Evolutionary conservation across 2,113 vertebrate species (phyloP), one percentile per base, ranked within the genome.

Genomic region (Azemiops feae): DNA sequence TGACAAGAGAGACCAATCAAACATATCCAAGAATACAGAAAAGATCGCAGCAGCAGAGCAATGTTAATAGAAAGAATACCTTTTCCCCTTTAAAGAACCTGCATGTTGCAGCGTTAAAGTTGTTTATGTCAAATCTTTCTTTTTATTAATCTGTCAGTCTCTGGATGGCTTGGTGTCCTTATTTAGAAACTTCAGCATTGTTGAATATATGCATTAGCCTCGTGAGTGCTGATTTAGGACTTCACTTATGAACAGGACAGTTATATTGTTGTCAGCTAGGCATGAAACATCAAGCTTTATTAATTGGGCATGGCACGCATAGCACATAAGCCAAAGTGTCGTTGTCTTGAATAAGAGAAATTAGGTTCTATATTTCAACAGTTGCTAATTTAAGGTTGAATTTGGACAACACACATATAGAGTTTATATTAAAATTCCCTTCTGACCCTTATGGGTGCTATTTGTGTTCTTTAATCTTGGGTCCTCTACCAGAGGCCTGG

Each of bases 181-280:
- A 30, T 0, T 39, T 60, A 53, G 85, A 57, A 25, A 85, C 50
- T 50, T n/a, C 47, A 74, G 54, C 89, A 27, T 85, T 95, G 89
- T 60, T 55, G 92, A 87, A 89, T 25, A 47, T 87, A 91, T 91
- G 95, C 85, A 18, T 64, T 91, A 93, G 90, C 85, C 92, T 88
- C 94, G 89, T 93, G 91, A 91, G 86, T 87, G 45, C 90, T 93
- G 91, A 93, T 91, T 16, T 54, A 10, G 88, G 88, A 89, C 57
- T 95, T 89, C 50, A 20, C 89, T 88, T 89, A 30, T 95, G 55
- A 88, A 89, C 90, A 93, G 43, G 14, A 88, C 87, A 25, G 87
- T 93, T 89, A 47, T 3, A 8, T 8, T 27, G 34, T 58, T 89
- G 87, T 54, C 87, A 53, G 3, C 52, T n/a, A 30, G 52, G 6